phyloP scores from a whole-genome alignment of 2,888 invertebrate genomes.

The Parnassius smintheus region DNA sequence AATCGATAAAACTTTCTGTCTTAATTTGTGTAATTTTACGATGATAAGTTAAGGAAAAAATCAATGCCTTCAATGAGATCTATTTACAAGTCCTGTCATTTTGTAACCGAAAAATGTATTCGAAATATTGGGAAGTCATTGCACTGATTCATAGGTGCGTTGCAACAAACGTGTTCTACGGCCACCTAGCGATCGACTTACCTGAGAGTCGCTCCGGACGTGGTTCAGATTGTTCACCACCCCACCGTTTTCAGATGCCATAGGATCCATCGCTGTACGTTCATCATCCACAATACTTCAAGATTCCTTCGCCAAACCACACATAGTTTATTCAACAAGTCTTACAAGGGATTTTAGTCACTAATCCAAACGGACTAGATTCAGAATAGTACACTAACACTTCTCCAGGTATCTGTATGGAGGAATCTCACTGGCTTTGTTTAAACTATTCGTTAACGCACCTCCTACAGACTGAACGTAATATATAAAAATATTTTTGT shows the following conservation, averaged over 20 bases:
- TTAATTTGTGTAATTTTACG: too few relatives aligned
- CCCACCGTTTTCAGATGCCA: conserved; percentile 73
- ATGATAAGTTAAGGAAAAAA: too few relatives aligned
- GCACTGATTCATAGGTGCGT: conserved; percentile 69
- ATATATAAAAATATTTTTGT: conserved; percentile 52
- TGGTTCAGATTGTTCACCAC: conserved; percentile 78
- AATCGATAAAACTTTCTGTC: too few relatives aligned
- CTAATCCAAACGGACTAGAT: conserved; percentile 49
- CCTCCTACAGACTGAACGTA: conserved; percentile 58
- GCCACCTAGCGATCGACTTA: conserved; percentile 58
- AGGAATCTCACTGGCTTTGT: conserved; percentile 62
- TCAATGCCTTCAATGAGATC: neutral
- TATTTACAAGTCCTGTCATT: neutral
- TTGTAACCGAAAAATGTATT: conserved; percentile 38
- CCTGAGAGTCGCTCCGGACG: conserved; percentile 77
- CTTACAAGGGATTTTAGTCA: conserved; percentile 38
- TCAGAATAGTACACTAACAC: conserved; percentile 48
- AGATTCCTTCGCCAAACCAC: conserved; percentile 35
- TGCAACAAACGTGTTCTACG: conserved; percentile 74
- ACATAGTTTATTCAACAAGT: conserved; percentile 44
- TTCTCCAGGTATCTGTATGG: conserved; percentile 43
- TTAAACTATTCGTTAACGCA: conserved; percentile 49
- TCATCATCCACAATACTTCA: conserved; percentile 58
- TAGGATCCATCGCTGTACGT: conserved; percentile 68
- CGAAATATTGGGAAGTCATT: conserved; percentile 66